Evolutionary conservation across 2,888 invertebrate genomes (phyloP), one percentile per base, ranked within the genome.

Genomic region (Eremobia ochroleuca): DNA sequence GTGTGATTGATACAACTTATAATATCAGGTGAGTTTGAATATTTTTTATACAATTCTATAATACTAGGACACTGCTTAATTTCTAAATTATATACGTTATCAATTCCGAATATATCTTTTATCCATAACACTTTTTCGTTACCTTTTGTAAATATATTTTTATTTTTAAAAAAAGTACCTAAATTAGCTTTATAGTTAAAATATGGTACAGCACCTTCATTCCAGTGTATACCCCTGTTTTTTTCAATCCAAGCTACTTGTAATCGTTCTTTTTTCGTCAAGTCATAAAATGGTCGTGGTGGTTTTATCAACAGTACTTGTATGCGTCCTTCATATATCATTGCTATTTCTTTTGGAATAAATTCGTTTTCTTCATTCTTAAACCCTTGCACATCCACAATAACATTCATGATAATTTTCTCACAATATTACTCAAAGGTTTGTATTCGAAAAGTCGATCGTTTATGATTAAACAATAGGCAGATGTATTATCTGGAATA

Each of bases 371-470:
- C n/a, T 40, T 64, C 64, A 64, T n/a, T 49, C 21, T 49, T 49
- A 25, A 49, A 49, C 8, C 49, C 49, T 49, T 49, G 21, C 21
- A 49, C 21, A 64, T 64, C 40, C 13, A 64, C n/a, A 6, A 64
- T 64, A 2, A 40, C 64, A 64, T 64, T 64, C 64, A 64, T 64
- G 40, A 64, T 64, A 64, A 6, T 64, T 64, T 64, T 64, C 64
- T 64, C 6, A 40, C 40, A 64, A 40, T 64, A 64, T 64, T 64
- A 40, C n/a, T 64, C 64, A 64, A 40, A 2, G 64, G 64, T 6
- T 40, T 64, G 40, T 64, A 64, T 64, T 64, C 64, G n/a, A 64
- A 64, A 13, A 64, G 40, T 64, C 64, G 64, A 64, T 64, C 64
- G 64, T 64, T 64, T 64, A 64, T 40, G 40, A 64, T 40, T 64